A percentile compares a stretch with the other conserved stretches of the same genome.
Evolutionary conservation across 1,140 invertebrate species (phyloP).

Genomic region (Diachasma alloeum): DNA sequence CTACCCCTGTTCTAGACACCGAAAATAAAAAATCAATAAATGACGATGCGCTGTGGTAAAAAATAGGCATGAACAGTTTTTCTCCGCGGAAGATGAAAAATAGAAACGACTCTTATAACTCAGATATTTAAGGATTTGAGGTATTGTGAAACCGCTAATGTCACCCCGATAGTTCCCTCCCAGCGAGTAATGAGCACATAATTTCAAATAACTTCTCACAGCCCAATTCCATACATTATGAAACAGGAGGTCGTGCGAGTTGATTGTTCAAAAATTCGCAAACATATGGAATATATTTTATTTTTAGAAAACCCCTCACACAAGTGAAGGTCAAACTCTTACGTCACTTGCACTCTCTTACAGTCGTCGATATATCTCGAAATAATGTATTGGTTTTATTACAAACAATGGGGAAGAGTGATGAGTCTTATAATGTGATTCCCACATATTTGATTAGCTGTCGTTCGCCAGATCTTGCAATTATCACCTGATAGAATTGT

Average conservation of each 20-base stretch:
- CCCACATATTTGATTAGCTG: too few species aligned
- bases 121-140: not conserved
- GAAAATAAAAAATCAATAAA: too few species aligned
- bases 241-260: not conserved
- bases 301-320: not conserved
- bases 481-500: too few species aligned
- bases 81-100: not conserved
- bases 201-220: not conserved
- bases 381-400: too few species aligned
- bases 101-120: too few species aligned
- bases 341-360: not conserved
- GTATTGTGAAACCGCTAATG: not conserved
- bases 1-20: too few species aligned
- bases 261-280: not conserved
- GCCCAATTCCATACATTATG: not conserved
- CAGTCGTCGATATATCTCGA: not conserved
- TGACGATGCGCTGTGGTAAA: too few species aligned
- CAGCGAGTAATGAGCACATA: not conserved
- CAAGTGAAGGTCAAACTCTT: not conserved
- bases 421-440: too few species aligned
- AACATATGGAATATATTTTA: not conserved
- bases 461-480: too few species aligned
- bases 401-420: too few species aligned
- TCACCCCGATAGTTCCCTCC: not conserved
- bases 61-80: too few species aligned